Evolutionary conservation across 2,888 invertebrate genomes (phyloP).

Genomic region (Odontothrips loti): DNA sequence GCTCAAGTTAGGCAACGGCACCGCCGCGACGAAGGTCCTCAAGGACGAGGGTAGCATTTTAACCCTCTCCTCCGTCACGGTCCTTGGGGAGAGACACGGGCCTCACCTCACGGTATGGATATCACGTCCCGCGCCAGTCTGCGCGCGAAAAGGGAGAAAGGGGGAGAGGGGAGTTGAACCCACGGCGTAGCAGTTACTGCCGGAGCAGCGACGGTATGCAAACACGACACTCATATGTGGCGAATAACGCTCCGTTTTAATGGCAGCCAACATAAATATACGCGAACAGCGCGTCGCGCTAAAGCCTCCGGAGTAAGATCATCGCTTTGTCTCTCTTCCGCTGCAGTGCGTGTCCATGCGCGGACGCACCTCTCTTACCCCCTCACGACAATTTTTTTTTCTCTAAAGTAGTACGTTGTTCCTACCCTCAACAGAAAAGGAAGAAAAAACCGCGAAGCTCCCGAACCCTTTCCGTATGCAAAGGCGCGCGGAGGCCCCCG

Average conservation of each 20-base stretch:
- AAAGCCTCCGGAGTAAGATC: too few species aligned
- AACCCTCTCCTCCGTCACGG: too few species aligned
- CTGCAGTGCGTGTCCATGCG: not conserved
- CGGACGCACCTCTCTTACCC: not conserved
- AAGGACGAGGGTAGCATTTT: too few species aligned
- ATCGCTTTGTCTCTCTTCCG: not conserved
- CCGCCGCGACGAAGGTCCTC: too few species aligned
- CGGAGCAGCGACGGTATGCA: not conserved
- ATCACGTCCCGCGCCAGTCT: not conserved
- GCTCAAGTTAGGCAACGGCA: too few species aligned
- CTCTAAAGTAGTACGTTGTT: not conserved
- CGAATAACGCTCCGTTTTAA: conserved; percentile 12
- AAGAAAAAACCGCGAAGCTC: too few species aligned
- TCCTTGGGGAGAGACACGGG: not conserved
- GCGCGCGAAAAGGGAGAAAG: too few species aligned
- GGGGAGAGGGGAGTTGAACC: too few species aligned
- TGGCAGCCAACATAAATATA: conserved; percentile 6
- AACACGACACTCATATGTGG: conserved; percentile 22
- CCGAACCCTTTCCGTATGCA: not conserved
- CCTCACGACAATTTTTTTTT: conserved; percentile 1
- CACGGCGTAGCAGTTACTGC: not conserved
- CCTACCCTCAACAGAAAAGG: not conserved
- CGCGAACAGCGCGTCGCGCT: not conserved
- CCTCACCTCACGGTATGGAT: not conserved
- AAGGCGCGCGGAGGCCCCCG: not conserved